Conservation (phyloP, 2,888 invertebrate species). For the Conus canariensis region DNA sequence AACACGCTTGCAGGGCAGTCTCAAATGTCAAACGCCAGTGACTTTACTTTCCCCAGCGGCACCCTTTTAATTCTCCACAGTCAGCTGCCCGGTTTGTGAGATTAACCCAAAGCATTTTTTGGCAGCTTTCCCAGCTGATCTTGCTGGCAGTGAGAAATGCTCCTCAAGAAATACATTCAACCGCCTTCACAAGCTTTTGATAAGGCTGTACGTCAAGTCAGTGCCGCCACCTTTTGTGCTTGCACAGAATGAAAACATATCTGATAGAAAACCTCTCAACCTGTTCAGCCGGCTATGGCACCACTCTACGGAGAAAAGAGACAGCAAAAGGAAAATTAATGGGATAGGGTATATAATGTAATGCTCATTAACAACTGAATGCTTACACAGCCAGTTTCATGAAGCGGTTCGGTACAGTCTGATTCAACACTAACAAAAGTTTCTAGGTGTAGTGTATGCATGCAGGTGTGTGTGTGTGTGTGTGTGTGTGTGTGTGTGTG, state of each 20-base stretch:
- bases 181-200: not conserved
- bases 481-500: too few species aligned
- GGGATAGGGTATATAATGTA: conserved; percentile 5
- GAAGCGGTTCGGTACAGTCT: not conserved
- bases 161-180: not conserved
- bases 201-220: not conserved
- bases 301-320: not conserved
- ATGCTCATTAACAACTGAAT: conserved; percentile 14
- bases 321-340: not conserved
- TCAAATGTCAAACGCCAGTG: not conserved
- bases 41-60: not conserved
- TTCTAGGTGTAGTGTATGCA: too few species aligned
- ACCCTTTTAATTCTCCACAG: not conserved
- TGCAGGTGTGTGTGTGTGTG: too few species aligned
- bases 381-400: not conserved
- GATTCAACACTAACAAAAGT: not conserved
- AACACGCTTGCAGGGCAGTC: not conserved
- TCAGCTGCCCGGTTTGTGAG: not conserved
- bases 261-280: not conserved
- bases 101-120: not conserved
- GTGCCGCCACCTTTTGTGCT: not conserved
- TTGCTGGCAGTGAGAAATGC: not conserved
- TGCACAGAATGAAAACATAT: not conserved
- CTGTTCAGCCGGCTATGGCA: not conserved
- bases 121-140: not conserved